Conservation (phyloP, 2,888 invertebrate species). For the Nomada flava region DNA sequence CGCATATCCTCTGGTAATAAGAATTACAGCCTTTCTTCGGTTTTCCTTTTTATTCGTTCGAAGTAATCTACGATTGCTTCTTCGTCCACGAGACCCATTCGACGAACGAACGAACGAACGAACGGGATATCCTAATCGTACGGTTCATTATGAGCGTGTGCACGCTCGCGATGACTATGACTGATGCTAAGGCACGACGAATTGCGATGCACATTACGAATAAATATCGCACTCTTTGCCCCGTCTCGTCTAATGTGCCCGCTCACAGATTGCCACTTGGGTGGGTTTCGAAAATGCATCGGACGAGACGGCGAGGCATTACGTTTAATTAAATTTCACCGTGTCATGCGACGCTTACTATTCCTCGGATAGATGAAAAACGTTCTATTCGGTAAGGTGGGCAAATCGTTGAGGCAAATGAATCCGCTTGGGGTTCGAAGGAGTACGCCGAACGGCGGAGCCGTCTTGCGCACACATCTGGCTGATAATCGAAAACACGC, state of each 20-base stretch:
- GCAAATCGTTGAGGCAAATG: conserved; percentile 30
- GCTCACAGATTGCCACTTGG: conserved; percentile 69
- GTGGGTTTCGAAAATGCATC: conserved; percentile 72
- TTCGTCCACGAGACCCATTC: conserved; percentile 54
- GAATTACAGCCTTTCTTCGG: conserved; percentile 67
- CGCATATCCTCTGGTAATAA: conserved; percentile 73
- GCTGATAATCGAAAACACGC: background rate
- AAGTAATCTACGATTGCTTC: conserved; percentile 53
- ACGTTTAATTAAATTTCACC: conserved; percentile 66
- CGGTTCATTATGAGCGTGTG: conserved; percentile 70
- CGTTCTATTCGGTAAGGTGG: conserved; percentile 41
- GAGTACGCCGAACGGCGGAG: too few species aligned
- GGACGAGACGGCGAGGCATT: conserved; percentile 51
- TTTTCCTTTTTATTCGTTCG: conserved; percentile 47
- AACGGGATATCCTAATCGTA: conserved; percentile 74
- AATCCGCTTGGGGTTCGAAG: conserved; percentile 7
- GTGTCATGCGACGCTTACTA: conserved; percentile 43
- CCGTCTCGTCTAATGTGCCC: conserved; percentile 67
- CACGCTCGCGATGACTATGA: conserved; percentile 73
- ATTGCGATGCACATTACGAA: conserved; percentile 74
- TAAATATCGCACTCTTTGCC: conserved; percentile 73
- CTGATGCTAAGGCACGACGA: conserved; percentile 73
- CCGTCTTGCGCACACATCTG: conserved; percentile 3
- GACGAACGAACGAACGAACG: conserved; percentile 52
- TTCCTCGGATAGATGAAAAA: conserved; percentile 26